Evolutionary conservation across 2,113 vertebrate species (phyloP), one percentile per base, ranked within the genome.

Genomic region (Pelodiscus sinensis): DNA sequence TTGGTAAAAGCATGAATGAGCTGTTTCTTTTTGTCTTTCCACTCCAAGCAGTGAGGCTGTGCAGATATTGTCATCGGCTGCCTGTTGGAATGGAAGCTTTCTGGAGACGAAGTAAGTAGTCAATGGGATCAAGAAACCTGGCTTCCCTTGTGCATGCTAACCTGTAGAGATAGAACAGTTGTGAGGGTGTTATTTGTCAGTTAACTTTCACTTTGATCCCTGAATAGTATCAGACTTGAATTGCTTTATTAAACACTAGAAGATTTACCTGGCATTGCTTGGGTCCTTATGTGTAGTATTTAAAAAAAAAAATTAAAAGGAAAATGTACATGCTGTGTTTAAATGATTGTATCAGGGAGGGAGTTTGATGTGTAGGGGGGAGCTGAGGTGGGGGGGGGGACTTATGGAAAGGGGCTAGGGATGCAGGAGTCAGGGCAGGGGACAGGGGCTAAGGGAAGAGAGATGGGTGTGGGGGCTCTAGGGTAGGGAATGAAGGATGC

Each of bases 21-120:
- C 6, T 44, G 25, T 84, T 87, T 14, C 60, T 52, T 81, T 60
- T 96, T 95, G 90, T 83, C 55, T 96, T 94, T 68, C 75, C 88
- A 21, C 77, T 94, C 85, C 94, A 87, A 97, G 54, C 96, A 99
- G 99, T 93, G 98, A 98, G 92, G 98, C 99, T 89, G 98, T 99
- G 65, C 98, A 99, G 96, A 99, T 99, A 79, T 94, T 99, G 68
- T 99, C 99, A 71, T 99, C 99, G 2, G 98, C 99, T 84, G 99
- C 99, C 73, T 99, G 99, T 97, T 99, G 99, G 99, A 99, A 99
- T 88, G 99, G 98, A 97, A 99, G 99, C 97, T 99, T 99, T 97
- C 97, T 99, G 97, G 99, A 99, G 97, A 98, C 99, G 97, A 99
- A 99, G 99, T 99, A 98, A 98, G 98, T 97, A 77, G 31, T 65